phyloP scores from a whole-genome alignment of 2,797 vertebrate genomes.

The Arrhamphus sclerolepis region DNA sequence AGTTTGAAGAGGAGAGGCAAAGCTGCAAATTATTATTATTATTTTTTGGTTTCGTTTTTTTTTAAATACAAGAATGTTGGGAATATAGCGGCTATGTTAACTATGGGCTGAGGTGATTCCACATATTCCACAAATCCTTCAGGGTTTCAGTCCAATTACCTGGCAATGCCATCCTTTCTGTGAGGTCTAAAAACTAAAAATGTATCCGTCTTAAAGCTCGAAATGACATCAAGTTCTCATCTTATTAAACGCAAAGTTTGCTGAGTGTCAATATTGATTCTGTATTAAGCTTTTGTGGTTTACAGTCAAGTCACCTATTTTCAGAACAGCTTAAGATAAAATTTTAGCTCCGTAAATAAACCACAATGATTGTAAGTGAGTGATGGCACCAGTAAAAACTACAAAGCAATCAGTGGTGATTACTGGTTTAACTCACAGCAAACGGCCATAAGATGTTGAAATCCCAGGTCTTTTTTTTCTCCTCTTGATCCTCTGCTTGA shows the following conservation, averaged over 20 bases:
- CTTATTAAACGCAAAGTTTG: neutral
- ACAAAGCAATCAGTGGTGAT: constrained; percentile 8
- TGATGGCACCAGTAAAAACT: too few species aligned
- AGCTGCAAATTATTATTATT: constrained; percentile 28
- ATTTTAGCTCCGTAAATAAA: constrained; percentile 58
- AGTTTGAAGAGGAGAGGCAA: constrained; percentile 50
- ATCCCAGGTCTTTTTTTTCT: constrained; percentile 44
- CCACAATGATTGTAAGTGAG: constrained; percentile 52
- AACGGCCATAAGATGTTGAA: constrained; percentile 17
- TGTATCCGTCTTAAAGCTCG: too few species aligned
- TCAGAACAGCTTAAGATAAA: constrained; percentile 12
- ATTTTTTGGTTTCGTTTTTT: constrained; percentile 16
- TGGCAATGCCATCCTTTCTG: neutral
- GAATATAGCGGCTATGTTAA: constrained; percentile 22
- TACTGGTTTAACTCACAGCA: constrained; percentile 29
- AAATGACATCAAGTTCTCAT: neutral
- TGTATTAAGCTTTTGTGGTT: constrained; percentile 2
- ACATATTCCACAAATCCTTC: constrained; percentile 23
- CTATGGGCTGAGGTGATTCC: constrained; percentile 3
- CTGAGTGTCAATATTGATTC: neutral
- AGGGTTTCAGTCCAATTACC: neutral
- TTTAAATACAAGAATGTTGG: constrained; percentile 62
- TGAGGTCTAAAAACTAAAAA: too few species aligned
- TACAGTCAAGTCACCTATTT: neutral
- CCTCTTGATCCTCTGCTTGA: constrained; percentile 34